These are phyloP conservation scores for Gallinago media DNA, from an alignment of 2,113 vertebrate species.

Conservation along the genomic window DNA sequence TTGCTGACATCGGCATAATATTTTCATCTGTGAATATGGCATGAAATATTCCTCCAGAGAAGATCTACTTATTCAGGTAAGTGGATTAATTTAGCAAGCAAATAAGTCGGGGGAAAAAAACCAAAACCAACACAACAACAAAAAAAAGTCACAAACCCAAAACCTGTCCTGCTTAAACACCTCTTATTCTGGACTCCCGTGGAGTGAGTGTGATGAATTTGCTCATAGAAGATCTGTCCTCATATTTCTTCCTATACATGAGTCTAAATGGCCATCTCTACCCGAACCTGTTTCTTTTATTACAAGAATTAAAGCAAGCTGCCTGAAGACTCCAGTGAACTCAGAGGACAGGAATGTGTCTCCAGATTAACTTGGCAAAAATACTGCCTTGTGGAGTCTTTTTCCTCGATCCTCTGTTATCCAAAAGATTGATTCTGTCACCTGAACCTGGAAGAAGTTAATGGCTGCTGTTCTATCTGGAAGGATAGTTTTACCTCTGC, in stretches of 20 bases:
- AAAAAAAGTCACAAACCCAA: background rate
- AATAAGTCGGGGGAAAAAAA: background rate
- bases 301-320: background rate
- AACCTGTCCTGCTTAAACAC: background rate
- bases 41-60: background rate
- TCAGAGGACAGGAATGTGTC: rapidly evolving
- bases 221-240: background rate
- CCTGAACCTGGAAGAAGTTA: background rate
- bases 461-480: background rate
- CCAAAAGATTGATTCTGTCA: background rate
- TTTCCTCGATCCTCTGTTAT: rapidly evolving
- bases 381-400: background rate
- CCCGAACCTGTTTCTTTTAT: background rate
- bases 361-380: background rate
- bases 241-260: background rate
- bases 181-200: background rate
- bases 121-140: too few species aligned
- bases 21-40: background rate
- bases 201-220: background rate
- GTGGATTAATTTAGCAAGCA: background rate
- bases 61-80: constrained; percentile 16
- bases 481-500: background rate
- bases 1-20: background rate
- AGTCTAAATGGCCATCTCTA: background rate
- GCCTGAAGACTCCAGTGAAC: background rate